Evolutionary conservation across 2,888 invertebrate genomes (phyloP).

Genomic region (Pyrrhia umbra): DNA sequence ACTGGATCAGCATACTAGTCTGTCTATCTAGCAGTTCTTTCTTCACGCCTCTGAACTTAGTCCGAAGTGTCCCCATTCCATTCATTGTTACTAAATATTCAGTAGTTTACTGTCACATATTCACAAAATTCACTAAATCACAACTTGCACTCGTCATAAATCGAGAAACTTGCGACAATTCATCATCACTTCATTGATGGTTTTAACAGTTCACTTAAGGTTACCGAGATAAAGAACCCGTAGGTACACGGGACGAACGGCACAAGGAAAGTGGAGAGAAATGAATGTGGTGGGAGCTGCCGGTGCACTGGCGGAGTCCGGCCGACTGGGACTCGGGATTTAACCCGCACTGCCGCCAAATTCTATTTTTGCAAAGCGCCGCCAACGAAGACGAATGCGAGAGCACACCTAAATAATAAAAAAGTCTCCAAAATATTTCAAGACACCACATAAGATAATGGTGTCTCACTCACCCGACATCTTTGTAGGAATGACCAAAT

Average conservation of each 20-base stretch:
- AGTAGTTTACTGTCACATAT: constrained; percentile 63
- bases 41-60: constrained; percentile 94
- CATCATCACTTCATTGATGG: constrained; percentile 36
- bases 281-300: constrained; percentile 80
- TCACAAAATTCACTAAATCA: constrained; percentile 62
- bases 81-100: constrained; percentile 78
- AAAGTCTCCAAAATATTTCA: constrained; percentile 78
- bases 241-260: constrained; percentile 25
- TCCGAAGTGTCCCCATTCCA: constrained; percentile 90
- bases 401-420: constrained; percentile 82
- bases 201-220: constrained; percentile 19
- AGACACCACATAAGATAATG: constrained; percentile 55
- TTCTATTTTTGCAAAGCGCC: constrained; percentile 90
- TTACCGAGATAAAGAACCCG: constrained; percentile 12
- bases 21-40: constrained; percentile 93
- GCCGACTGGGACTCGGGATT: constrained; percentile 83
- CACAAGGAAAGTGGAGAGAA: constrained; percentile 68
- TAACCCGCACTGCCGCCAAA: constrained; percentile 86
- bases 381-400: constrained; percentile 84
- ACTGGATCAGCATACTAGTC: constrained; percentile 93
- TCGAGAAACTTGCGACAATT: constrained; percentile 4
- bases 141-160: constrained; percentile 37
- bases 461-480: constrained; percentile 58
- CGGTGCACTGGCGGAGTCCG: constrained; percentile 81
- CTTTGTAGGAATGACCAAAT: constrained; percentile 52